Evolutionary conservation across 2,797 vertebrate species (phyloP).

Genomic region (Prunella strophiata): DNA sequence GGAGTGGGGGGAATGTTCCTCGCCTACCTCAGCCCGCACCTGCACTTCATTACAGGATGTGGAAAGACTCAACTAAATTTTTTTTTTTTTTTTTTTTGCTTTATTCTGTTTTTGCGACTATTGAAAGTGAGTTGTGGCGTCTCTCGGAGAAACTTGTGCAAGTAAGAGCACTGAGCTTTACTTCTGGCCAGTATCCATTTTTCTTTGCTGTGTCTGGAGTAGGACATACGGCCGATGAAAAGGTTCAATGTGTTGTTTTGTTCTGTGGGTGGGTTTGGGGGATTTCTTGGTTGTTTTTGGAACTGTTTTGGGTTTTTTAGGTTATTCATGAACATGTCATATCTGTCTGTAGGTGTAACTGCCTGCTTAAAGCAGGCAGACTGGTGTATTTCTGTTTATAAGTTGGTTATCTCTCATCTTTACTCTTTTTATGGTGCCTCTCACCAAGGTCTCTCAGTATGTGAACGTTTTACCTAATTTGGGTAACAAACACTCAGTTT

Average conservation of each 20-base stretch:
- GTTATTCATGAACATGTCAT: neutral
- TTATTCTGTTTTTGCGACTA: neutral
- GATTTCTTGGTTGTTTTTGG: neutral
- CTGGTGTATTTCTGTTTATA: neutral
- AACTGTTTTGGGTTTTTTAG: neutral
- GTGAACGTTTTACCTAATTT: neutral
- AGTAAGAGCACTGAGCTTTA: neutral
- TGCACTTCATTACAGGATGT: neutral
- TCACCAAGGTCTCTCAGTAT: neutral
- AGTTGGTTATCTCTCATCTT: neutral
- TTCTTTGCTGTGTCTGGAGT: neutral
- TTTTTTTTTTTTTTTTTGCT: rapidly evolving
- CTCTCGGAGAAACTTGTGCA: neutral
- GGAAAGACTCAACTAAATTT: neutral
- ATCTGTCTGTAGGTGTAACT: neutral
- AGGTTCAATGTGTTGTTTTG: neutral
- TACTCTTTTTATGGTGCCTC: neutral
- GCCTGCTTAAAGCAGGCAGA: neutral
- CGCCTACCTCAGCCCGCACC: neutral
- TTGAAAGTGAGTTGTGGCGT: neutral
- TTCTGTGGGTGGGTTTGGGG: neutral
- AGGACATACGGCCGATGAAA: neutral
- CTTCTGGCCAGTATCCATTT: neutral
- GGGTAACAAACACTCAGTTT: neutral
- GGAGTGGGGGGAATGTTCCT: neutral